Percentiles rank a stretch among this genome's conserved stretches.
phyloP scores from a whole-genome alignment of 2,888 invertebrate genomes.

The Drosophila anceps region DNA sequence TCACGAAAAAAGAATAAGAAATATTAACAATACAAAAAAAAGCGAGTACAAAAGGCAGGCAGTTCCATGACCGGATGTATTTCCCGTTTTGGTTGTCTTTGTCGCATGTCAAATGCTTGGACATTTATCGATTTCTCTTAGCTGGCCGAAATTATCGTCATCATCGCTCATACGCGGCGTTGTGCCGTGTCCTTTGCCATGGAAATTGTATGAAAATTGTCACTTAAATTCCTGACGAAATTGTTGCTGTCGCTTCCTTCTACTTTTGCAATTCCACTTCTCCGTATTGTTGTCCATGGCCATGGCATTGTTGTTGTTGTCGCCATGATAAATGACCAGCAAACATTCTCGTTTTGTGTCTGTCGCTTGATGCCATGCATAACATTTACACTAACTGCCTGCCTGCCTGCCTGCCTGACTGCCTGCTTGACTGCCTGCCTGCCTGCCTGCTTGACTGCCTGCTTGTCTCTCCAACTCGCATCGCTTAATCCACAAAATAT shows the following conservation, averaged over 20 bases:
- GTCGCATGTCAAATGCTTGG: conserved; percentile 38
- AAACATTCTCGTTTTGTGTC: conserved; percentile 50
- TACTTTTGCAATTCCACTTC: conserved; percentile 1
- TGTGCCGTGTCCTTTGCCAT: conserved; percentile 30
- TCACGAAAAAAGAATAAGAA: too few relatives aligned
- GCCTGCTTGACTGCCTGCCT: conserved; percentile 38
- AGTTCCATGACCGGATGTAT: conserved; percentile 33
- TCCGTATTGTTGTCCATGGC: conserved; percentile 17
- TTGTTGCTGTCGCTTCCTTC: conserved; percentile 46
- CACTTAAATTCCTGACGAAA: conserved; percentile 71
- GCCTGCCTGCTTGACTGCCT: neutral
- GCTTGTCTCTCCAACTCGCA: neutral
- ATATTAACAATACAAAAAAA: conserved; percentile 5
- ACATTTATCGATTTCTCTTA: conserved; percentile 64
- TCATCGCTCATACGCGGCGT: conserved; percentile 73
- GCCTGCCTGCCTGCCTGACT: conserved; percentile 21
- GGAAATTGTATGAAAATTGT: conserved; percentile 73
- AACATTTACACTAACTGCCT: conserved; percentile 62
- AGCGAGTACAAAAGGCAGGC: conserved; percentile 1
- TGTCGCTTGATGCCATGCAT: conserved; percentile 50
- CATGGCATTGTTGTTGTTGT: conserved; percentile 28
- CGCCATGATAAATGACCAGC: conserved; percentile 72
- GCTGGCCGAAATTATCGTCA: conserved; percentile 53
- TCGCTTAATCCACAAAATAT: conserved; percentile 45
- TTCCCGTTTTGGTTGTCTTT: conserved; percentile 32